Evolutionary conservation across 2,888 invertebrate species (phyloP), one percentile per base, ranked within the genome.

Genomic region (Drosophila ezoana): DNA sequence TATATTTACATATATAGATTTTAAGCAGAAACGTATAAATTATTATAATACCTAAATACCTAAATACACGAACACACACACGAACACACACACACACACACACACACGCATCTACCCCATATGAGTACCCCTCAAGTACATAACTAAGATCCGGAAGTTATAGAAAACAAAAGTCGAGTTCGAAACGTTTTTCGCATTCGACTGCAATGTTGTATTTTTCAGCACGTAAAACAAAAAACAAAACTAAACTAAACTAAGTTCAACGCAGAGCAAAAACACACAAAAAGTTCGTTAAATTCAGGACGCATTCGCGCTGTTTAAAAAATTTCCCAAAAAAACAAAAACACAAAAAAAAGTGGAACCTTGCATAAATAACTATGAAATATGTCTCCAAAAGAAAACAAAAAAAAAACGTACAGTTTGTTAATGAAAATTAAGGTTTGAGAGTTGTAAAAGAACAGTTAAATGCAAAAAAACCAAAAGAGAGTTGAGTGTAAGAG

Each of bases 181-280:
- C 8, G 28, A 28, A 40, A 33, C 53, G 54, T 47, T 45, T 49
- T 57, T 52, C n/a, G 35, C 65, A 65, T 74, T 72, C 66, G 80
- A 79, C 71, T 73, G 88, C 86, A 84, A 76, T 66, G 84, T 86
- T 84, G 88, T 85, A 85, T 73, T 88, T 75, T 82, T 76, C 76
- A 82, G 88, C 84, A 86, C 86, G 57, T 77, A 56, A 72, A 62
- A 49, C 11, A 60, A 48, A 45, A 47, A 60, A 23, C 65, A 54
- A 61, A 18, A 45, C 61, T 56, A 63, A 72, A 56, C 35, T 60
- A 62, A 66, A 57, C 67, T 60, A 77, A 72, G 44, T 53, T 23
- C 40, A 63, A 45, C 14, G 41, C 40, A 61, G 32, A 51, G 57
- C 48, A 61, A 71, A 53, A 49, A 58, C 60, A 59, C 40, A 23